phyloP scores from a whole-genome alignment of 2,797 vertebrate species.

The Protosalanx chinensis region DNA sequence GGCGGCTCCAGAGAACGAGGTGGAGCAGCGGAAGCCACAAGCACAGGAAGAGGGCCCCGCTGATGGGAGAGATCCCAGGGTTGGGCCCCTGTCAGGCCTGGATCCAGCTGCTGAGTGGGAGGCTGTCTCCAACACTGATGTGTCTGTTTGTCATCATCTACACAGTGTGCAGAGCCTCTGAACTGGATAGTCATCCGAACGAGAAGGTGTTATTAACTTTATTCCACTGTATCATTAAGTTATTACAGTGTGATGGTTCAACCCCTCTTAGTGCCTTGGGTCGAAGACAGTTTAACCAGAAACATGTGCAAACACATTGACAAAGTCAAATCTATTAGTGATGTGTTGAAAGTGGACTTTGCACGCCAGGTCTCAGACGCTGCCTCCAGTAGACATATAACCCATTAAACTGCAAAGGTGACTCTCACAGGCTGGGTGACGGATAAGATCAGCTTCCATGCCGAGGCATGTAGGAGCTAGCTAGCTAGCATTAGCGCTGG shows the following conservation, averaged over 20 bases:
- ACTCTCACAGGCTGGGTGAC: too few relatives aligned
- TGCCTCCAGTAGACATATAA: too few relatives aligned
- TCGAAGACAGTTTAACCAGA: not conserved
- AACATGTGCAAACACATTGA: not conserved
- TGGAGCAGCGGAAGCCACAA: constrained; percentile 22
- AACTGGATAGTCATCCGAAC: not conserved
- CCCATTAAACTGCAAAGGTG: too few relatives aligned
- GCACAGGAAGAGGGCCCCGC: constrained; percentile 43
- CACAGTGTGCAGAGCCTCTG: too few relatives aligned
- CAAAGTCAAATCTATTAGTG: not conserved
- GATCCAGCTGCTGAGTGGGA: constrained; percentile 1
- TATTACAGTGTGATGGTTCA: not conserved
- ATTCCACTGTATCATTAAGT: not conserved
- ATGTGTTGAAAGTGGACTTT: not conserved
- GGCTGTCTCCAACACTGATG: not conserved
- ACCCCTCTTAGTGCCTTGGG: not conserved
- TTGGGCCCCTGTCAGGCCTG: not conserved
- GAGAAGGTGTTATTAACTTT: not conserved
- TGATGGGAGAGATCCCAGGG: constrained; percentile 25
- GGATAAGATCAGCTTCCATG: constrained; percentile 12
- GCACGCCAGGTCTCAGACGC: not conserved
- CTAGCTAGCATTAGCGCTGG: not conserved
- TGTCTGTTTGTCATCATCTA: not conserved
- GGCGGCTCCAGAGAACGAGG: constrained; percentile 13
- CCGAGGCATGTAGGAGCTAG: constrained; percentile 1